phyloP scores from a whole-genome alignment of 2,888 invertebrate species.

The Stenichneumon culpator region DNA sequence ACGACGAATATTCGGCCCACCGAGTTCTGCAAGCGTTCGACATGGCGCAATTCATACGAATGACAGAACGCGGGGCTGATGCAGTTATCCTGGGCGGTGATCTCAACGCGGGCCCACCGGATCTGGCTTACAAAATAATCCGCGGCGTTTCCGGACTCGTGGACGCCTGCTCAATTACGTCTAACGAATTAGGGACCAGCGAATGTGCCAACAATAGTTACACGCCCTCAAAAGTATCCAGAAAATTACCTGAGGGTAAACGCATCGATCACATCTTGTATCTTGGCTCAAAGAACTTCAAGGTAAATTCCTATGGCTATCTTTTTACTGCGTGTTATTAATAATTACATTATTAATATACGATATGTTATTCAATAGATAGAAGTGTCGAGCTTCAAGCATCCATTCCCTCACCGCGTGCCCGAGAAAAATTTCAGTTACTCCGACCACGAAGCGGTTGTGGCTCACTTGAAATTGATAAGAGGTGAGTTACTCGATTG shows the following conservation, averaged over 20 bases:
- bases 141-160: constrained; percentile 87
- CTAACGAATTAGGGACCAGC: constrained; percentile 89
- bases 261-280: constrained; percentile 97
- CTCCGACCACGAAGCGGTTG: constrained; percentile 96
- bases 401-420: constrained; percentile 91
- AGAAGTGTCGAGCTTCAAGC: constrained; percentile 87
- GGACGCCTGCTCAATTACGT: constrained; percentile 85
- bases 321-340: neutral
- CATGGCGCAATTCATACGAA: constrained; percentile 96
- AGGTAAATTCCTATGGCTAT: constrained; percentile 72
- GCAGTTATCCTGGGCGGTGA: constrained; percentile 96
- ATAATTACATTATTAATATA: neutral
- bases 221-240: constrained; percentile 87
- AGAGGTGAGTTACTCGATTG: constrained; percentile 76
- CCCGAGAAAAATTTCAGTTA: constrained; percentile 91
- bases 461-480: constrained; percentile 85
- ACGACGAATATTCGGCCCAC: constrained; percentile 97
- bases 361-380: constrained; percentile 77
- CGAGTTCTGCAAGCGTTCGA: constrained; percentile 97
- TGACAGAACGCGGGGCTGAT: constrained; percentile 93
- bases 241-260: constrained; percentile 90
- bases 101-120: constrained; percentile 95
- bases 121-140: constrained; percentile 91
- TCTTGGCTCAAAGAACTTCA: constrained; percentile 83
- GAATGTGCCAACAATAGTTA: constrained; percentile 94